phyloP scores from a whole-genome alignment of 2,888 invertebrate species.

The Drosophila subsilvestris region DNA sequence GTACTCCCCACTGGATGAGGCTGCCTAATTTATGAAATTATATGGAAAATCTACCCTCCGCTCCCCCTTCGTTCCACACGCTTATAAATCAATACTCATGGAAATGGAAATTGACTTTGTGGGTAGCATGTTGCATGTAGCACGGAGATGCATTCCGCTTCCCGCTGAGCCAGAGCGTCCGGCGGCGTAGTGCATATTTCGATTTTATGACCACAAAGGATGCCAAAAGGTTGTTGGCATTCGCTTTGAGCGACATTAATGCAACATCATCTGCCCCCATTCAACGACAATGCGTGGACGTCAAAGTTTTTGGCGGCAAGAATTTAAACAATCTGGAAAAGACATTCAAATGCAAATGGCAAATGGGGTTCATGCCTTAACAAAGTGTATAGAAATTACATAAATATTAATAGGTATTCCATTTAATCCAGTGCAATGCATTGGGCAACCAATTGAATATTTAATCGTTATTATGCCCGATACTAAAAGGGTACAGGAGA shows the following conservation, averaged over 20 bases:
- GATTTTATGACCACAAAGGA: slow-evolving; percentile 50
- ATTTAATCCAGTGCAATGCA: slow-evolving; percentile 10
- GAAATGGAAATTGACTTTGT: slow-evolving; percentile 39
- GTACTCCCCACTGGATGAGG: slow-evolving; percentile 22
- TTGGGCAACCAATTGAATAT: slow-evolving; percentile 5
- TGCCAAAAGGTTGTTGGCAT: slow-evolving; percentile 45
- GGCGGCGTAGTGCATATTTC: slow-evolving; percentile 46
- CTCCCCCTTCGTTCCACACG: neutral
- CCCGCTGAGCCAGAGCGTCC: slow-evolving; percentile 51
- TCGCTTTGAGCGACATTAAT: slow-evolving; percentile 41
- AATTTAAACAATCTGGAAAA: slow-evolving; percentile 27
- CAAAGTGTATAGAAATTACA: slow-evolving; percentile 2
- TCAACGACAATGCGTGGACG: neutral
- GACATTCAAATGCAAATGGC: slow-evolving; percentile 25
- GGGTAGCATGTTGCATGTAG: slow-evolving; percentile 24
- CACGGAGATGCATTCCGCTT: slow-evolving; percentile 37
- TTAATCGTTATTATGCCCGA: neutral
- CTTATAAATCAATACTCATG: slow-evolving; percentile 26
- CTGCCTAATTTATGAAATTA: slow-evolving; percentile 12
- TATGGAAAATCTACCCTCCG: slow-evolving; percentile 6
- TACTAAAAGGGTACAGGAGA: neutral
- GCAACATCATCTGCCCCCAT: slow-evolving; percentile 8
- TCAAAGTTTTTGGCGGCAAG: slow-evolving; percentile 12
- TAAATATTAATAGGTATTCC: slow-evolving; percentile 5
- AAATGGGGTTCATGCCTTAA: slow-evolving; percentile 26